These are phyloP conservation scores for Ispidina picta DNA, from an alignment of 2,797 vertebrate species.

Conservation along the genomic window DNA sequence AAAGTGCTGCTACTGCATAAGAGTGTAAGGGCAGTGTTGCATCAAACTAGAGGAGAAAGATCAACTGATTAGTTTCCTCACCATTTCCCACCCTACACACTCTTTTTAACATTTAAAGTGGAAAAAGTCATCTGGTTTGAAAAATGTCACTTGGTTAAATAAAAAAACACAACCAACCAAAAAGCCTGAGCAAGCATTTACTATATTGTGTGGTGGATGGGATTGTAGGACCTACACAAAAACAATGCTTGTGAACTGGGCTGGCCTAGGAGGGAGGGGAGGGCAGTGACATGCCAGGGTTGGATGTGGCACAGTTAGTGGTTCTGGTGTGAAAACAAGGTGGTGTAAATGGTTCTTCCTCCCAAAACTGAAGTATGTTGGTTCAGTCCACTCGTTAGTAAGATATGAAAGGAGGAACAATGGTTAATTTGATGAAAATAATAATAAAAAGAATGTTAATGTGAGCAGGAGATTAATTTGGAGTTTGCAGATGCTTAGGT, in stretches of 20 bases:
- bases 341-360: neutral
- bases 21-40: neutral
- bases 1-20: neutral
- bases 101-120: conserved; percentile 27
- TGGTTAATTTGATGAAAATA: neutral
- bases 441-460: neutral
- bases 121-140: conserved; percentile 22
- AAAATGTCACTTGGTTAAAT: conserved; percentile 1
- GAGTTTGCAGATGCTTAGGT: neutral
- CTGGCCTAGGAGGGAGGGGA: neutral
- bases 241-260: neutral
- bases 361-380: neutral
- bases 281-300: rapidly evolving
- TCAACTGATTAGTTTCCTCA: conserved; percentile 7
- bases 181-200: neutral
- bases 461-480: neutral
- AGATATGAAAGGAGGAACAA: neutral
- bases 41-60: neutral
- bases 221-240: neutral
- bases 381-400: neutral
- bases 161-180: neutral
- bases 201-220: neutral
- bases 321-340: neutral
- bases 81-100: neutral
- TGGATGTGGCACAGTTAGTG: neutral